These are phyloP conservation scores for Leguminivora glycinivorella DNA, from an alignment of 1,140 invertebrate genomes.

Conservation along the genomic window DNA sequence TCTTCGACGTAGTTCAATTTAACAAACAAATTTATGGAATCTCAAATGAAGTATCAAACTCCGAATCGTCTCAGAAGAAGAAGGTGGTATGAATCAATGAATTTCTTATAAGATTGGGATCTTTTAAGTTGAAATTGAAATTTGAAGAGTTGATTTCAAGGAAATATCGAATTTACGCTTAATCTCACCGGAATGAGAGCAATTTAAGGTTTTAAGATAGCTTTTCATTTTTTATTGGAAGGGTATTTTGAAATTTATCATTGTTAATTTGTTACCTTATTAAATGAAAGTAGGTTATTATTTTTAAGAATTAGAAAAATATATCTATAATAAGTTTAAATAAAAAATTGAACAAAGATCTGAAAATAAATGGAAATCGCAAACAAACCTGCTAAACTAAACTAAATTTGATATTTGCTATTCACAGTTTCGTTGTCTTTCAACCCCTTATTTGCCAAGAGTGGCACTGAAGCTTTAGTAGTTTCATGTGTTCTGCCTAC, in stretches of 20 bases:
- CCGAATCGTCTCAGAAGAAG: not conserved
- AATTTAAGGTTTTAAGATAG: not conserved
- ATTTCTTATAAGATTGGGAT: not conserved
- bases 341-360: too few relatives aligned
- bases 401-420: too few relatives aligned
- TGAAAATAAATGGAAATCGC: too few relatives aligned
- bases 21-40: slow-evolving; percentile 21
- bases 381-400: too few relatives aligned
- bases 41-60: not conserved
- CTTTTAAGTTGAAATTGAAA: not conserved
- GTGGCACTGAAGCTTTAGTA: too few relatives aligned
- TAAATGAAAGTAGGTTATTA: too few relatives aligned
- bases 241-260: not conserved
- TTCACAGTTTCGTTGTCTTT: too few relatives aligned
- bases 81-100: not conserved
- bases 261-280: not conserved
- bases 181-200: not conserved
- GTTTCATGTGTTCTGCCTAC: too few relatives aligned
- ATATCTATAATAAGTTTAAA: too few relatives aligned
- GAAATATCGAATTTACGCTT: slow-evolving; percentile 11
- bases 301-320: too few relatives aligned
- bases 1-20: not conserved
- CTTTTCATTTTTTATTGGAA: not conserved
- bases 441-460: too few relatives aligned
- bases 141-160: slow-evolving; percentile 4